A percentile compares a stretch with the other conserved stretches of the same genome.
Evolutionary conservation across 2,888 invertebrate species (phyloP).

Genomic region (Sesia apiformis): DNA sequence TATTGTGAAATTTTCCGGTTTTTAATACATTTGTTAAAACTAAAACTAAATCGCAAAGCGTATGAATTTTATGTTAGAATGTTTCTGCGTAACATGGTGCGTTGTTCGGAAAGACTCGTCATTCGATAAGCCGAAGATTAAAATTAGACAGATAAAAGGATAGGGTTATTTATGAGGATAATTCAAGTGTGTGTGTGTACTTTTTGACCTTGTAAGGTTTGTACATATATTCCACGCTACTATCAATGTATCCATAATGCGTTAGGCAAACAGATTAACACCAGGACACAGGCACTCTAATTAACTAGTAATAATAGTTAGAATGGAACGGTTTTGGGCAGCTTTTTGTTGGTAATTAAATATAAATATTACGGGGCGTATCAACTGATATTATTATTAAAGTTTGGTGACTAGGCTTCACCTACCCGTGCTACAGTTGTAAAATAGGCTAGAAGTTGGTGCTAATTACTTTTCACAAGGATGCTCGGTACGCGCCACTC

Average conservation of each 20-base stretch:
- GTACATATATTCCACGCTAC: background rate
- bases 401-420: too few relatives aligned
- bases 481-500: background rate
- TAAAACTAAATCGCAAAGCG: too few relatives aligned
- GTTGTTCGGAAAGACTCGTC: background rate
- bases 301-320: too few relatives aligned
- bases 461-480: background rate
- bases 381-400: too few relatives aligned
- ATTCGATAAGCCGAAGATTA: background rate
- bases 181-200: background rate
- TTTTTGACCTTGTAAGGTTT: slow-evolving; percentile 1
- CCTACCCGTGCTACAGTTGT: background rate
- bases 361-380: too few relatives aligned
- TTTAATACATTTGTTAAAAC: too few relatives aligned
- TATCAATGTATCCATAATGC: background rate
- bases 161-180: background rate
- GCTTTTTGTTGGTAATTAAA: too few relatives aligned
- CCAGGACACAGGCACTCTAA: background rate
- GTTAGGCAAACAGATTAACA: background rate
- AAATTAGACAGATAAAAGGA: background rate
- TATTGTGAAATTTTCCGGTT: too few relatives aligned
- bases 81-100: too few relatives aligned
- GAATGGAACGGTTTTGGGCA: too few relatives aligned
- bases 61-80: too few relatives aligned
- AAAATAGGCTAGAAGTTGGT: background rate